Percentiles rank a stretch among this genome's conserved stretches.
phyloP scores from a whole-genome alignment of 2,888 invertebrate species.

The Cynaeus angustus region DNA sequence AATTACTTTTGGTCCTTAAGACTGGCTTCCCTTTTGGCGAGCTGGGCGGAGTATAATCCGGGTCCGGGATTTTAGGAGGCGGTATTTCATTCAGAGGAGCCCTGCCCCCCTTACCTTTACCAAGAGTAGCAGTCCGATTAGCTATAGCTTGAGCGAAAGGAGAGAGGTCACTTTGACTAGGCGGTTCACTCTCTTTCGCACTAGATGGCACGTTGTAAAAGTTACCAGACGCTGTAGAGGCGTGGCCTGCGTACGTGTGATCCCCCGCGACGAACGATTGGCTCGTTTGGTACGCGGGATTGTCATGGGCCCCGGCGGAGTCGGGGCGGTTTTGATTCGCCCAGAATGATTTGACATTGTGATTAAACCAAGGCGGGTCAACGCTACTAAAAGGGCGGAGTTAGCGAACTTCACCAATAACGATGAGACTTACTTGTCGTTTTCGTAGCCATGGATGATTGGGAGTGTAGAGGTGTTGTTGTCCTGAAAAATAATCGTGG shows the following conservation, averaged over 20 bases:
- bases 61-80: conserved; percentile 26
- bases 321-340: conserved; percentile 7
- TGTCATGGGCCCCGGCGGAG: conserved; percentile 5
- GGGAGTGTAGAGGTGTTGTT: conserved; percentile 19
- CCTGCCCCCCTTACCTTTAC: conserved; percentile 5
- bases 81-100: not conserved
- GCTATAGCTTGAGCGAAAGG: conserved; percentile 8
- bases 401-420: not conserved
- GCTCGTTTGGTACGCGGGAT: conserved; percentile 28
- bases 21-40: conserved; percentile 27
- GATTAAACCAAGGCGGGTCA: conserved; percentile 18
- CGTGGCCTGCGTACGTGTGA: not conserved
- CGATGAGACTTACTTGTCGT: conserved; percentile 17
- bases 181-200: conserved; percentile 5
- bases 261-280: conserved; percentile 22
- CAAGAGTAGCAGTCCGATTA: conserved; percentile 25
- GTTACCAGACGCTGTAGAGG: not conserved
- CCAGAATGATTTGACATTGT: conserved; percentile 22
- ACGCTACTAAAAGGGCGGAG: conserved; percentile 2
- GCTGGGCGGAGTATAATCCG: conserved; percentile 40
- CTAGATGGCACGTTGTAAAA: no score
- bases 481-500: conserved; percentile 12
- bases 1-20: conserved; percentile 35
- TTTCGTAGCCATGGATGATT: conserved; percentile 33
- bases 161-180: not conserved